Evolutionary conservation across 2,797 vertebrate genomes (phyloP), one percentile per base, ranked within the genome.

Genomic region (Gila robusta): DNA sequence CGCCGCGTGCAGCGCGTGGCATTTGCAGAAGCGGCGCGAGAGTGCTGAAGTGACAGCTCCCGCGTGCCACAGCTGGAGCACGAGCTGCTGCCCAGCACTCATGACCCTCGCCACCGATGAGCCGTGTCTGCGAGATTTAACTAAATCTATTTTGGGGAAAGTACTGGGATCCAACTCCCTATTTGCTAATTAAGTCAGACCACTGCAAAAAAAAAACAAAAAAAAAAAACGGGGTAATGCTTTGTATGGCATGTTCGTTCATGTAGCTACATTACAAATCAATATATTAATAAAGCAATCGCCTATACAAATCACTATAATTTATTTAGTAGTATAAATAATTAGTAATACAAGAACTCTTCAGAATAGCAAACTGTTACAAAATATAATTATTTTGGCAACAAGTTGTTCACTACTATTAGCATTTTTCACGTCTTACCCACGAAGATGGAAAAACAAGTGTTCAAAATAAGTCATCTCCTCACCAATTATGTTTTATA

Each of bases 21-120:
- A 64, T 39, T 70, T 76, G 52, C 77, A 86, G 4, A 87, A 83
- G 85, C 85, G 37, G 81, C 81, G 66, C 28, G 47, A 3, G 76
- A 87, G 89, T 85, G 90, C 90, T 88, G 88, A 89, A 64, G 78
- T 72, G 91, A 90, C 92, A 35, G 89, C 91, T 89, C 87, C 87
- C 72, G 89, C 87, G 84, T 82, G 84, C 89, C 59, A 79, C 90
- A 89, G 84, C 89, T 88, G 88, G 82, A 87, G 88, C 90, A 71
- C 47, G 82, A 37, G 62, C 88, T 37, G 87, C 82, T 78, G 78
- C 66, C 78, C 88, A 10, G 73, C 2, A 39, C 59, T 64, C 83
- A 21, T 52, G 47, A 32, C 28, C 71, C 11, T 4, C 67, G 72
- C 54, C 19, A 0, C 26, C 10, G 70, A 74, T 49, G n/a, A 85